Base-by-base conservation (phyloP, 2,797 vertebrate species). In the Falco biarmicus region DNA sequence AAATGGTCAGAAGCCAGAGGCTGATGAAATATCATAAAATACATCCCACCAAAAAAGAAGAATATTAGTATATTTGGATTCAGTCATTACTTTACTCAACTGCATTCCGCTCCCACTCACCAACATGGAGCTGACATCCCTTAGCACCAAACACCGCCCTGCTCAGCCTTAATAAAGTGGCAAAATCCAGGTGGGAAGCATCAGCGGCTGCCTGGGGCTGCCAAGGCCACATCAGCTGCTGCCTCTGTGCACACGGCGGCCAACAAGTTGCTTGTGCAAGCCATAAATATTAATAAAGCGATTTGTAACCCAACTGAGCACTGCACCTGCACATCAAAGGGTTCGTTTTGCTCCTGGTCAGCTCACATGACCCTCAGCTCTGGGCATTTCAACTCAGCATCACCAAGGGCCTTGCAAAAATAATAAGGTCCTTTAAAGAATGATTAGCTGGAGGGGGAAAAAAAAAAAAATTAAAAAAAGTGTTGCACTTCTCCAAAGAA, bases 41-140 rank as follows among this genome's bases (percentile, higher is more conserved):
- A 3, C 0, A 28, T 45, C 13, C 45, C 54, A 5, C 10, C 7
- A 6, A 32, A 47, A 18, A 4, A 0, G 0, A 0, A 43, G 22
- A 32, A 31, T 59, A 3, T 22, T 5, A 2, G 3, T 3, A 11
- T 4, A 31, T 50, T 26, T 39, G 69, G 12, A 2, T n/a, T 32
- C 66, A 13, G 45, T 1, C 29, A 2, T 3, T 15, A 1, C 20
- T 32, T 28, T 28, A 12, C 47, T 6, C 54, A 9, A 59, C n/a
- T 31, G 5, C 1, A 1, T n/a, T 28, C 53, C 15, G 51, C 29
- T 60, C n/a, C 43, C 3, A 0, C 9, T 11, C 87, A 5, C n/a
- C 0, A 1, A 4, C 34, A 2, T 0, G 4, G 47, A 22, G 17
- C 7, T 8, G 26, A 3, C 3, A 9, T 4, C 68, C 64, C 8